A percentile compares a stretch with the other conserved stretches of the same genome.
Evolutionary conservation across 2,888 invertebrate species (phyloP).

Genomic region (Dryobotodes eremita): DNA sequence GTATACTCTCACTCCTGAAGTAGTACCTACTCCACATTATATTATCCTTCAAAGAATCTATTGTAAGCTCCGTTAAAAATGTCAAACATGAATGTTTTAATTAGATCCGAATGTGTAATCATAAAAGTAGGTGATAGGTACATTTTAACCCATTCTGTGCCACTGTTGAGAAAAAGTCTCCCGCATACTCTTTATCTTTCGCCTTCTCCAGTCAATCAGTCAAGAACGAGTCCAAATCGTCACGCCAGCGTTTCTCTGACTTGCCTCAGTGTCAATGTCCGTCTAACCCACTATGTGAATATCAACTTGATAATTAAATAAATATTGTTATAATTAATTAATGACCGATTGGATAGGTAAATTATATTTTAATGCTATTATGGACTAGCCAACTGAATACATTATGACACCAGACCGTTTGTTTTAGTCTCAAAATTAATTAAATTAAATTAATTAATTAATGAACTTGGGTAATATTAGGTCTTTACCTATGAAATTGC

Average conservation of each 20-base stretch:
- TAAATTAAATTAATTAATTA: neutral
- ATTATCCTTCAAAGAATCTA: neutral
- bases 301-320: neutral
- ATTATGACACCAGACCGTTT: slow-evolving; percentile 4
- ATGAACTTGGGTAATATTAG: neutral
- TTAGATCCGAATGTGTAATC: neutral
- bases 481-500: too few species aligned
- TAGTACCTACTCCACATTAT: neutral
- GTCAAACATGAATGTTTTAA: neutral
- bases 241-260: neutral
- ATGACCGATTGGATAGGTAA: slow-evolving; percentile 24
- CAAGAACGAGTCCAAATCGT: neutral
- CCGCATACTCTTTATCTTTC: neutral
- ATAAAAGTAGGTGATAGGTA: neutral
- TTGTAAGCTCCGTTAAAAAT: neutral
- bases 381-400: slow-evolving; percentile 22
- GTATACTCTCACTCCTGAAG: neutral
- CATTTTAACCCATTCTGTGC: neutral
- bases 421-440: neutral
- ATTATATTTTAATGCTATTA: slow-evolving; percentile 38
- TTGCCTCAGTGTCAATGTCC: neutral
- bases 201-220: neutral
- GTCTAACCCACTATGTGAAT: neutral
- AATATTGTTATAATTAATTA: slow-evolving; percentile 35
- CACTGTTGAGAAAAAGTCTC: neutral